A percentile compares a stretch with the other conserved stretches of the same genome.
These are phyloP conservation scores for Manis crassicaudata DNA, from an alignment of 2,797 vertebrate species.

Conservation along the genomic window DNA sequence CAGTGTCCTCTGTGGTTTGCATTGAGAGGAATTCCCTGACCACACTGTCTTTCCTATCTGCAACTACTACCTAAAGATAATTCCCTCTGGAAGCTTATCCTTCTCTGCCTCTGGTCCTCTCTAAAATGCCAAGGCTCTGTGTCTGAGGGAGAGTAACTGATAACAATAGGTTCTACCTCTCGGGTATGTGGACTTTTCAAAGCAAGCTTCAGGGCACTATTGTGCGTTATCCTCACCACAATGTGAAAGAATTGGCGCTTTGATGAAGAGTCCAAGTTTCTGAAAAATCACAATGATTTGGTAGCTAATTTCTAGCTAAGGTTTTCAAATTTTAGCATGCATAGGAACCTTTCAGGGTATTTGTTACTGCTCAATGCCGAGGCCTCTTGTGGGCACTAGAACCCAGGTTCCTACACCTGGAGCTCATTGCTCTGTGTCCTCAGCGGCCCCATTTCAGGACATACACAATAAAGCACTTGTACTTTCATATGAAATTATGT, in stretches of 20 bases:
- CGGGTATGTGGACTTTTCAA: not conserved
- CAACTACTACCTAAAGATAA: conserved; percentile 24
- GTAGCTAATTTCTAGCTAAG: not conserved
- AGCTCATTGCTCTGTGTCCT: not conserved
- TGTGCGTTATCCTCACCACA: not conserved
- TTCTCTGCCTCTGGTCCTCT: not conserved
- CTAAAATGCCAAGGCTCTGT: not conserved
- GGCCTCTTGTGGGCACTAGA: not conserved
- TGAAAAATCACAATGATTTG: not conserved
- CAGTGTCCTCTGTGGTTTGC: conserved; percentile 20
- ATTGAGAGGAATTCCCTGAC: conserved; percentile 19
- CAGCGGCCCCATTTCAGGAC: not conserved
- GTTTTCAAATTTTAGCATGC: not conserved
- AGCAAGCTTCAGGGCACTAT: not conserved
- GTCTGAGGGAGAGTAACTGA: not conserved
- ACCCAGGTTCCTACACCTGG: not conserved
- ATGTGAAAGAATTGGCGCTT: not conserved
- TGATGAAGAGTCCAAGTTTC: not conserved
- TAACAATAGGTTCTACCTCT: not conserved
- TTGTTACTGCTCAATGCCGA: not conserved
- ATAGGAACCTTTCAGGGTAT: not conserved
- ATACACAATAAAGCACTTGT: not conserved
- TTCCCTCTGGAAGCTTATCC: conserved; percentile 20
- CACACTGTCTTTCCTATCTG: not conserved
- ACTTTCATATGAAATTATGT: not conserved